Conservation (phyloP, 2,888 invertebrate genomes). For the Argyresthia goedartella region DNA sequence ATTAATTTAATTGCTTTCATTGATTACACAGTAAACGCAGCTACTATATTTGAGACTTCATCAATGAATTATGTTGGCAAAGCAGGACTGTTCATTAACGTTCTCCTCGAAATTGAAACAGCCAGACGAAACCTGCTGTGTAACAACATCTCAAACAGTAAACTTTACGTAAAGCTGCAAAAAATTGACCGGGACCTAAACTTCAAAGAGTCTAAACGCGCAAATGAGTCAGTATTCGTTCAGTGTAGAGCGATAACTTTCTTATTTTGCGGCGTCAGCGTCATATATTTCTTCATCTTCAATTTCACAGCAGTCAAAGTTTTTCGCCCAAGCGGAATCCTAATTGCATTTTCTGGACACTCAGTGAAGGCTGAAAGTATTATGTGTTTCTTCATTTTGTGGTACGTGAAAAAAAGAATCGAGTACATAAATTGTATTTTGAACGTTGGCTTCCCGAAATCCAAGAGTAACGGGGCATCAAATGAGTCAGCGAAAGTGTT, state of each 20-base stretch:
- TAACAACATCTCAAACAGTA: conserved; percentile 17
- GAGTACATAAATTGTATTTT: conserved; percentile 26
- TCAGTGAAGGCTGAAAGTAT: conserved; percentile 23
- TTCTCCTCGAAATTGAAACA: conserved; percentile 17
- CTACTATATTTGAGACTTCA: conserved; percentile 12
- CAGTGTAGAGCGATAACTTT: conserved; percentile 7
- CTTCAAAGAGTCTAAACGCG: conserved; percentile 18
- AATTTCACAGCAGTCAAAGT: conserved; percentile 19
- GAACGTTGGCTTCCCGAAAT: conserved; percentile 9
- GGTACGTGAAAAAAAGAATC: conserved; percentile 23
- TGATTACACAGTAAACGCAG: conserved; percentile 18
- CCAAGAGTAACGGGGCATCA: not conserved
- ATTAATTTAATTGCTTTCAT: conserved; percentile 18
- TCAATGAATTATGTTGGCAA: conserved; percentile 23
- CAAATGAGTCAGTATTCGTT: conserved; percentile 20
- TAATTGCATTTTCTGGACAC: conserved; percentile 16
- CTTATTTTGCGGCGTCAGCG: conserved; percentile 4
- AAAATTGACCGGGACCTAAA: conserved; percentile 33
- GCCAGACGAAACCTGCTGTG: conserved; percentile 23
- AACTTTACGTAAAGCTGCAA: conserved; percentile 41
- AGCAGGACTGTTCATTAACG: conserved; percentile 21
- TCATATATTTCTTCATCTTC: conserved; percentile 17
- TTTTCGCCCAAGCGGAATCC: conserved; percentile 18
- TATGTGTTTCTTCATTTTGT: conserved; percentile 23
- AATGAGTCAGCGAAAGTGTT: not conserved